phyloP scores from a whole-genome alignment of 2,797 vertebrate species.

The Gymnopithys bicolor region DNA sequence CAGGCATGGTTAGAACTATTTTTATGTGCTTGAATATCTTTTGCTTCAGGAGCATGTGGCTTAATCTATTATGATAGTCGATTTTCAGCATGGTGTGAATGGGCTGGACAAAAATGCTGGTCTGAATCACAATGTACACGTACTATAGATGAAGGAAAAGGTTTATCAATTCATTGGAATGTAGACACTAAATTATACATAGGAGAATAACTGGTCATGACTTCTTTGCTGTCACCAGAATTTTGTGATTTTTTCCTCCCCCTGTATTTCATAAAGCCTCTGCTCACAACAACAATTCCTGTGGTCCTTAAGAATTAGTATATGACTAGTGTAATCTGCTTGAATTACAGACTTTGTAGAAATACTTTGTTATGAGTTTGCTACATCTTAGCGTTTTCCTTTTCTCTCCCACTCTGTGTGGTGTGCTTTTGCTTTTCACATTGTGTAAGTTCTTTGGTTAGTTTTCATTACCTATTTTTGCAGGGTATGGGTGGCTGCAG shows the following conservation, averaged over 20 bases:
- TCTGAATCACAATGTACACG: rapidly evolving
- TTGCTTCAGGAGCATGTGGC: neutral
- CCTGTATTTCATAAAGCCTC: neutral
- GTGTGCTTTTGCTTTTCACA: neutral
- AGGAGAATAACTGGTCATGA: neutral
- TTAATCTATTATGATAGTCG: neutral
- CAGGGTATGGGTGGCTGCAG: neutral
- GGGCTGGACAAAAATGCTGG: neutral
- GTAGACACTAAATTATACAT: neutral
- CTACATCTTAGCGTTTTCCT: neutral
- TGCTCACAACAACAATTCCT: neutral
- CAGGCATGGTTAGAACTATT: neutral
- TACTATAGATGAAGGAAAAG: neutral
- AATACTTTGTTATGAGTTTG: neutral
- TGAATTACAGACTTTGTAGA: neutral
- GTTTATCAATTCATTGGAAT: neutral
- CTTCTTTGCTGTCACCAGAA: neutral
- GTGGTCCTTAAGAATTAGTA: neutral
- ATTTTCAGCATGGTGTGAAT: neutral
- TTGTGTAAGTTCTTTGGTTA: neutral
- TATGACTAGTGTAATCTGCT: neutral
- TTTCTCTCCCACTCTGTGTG: rapidly evolving
- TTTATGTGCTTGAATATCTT: neutral
- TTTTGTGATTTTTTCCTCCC: rapidly evolving
- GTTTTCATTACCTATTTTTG: neutral